phyloP scores from a whole-genome alignment of 23 tunicate genomes.

The Botrylloides violaceus region DNA sequence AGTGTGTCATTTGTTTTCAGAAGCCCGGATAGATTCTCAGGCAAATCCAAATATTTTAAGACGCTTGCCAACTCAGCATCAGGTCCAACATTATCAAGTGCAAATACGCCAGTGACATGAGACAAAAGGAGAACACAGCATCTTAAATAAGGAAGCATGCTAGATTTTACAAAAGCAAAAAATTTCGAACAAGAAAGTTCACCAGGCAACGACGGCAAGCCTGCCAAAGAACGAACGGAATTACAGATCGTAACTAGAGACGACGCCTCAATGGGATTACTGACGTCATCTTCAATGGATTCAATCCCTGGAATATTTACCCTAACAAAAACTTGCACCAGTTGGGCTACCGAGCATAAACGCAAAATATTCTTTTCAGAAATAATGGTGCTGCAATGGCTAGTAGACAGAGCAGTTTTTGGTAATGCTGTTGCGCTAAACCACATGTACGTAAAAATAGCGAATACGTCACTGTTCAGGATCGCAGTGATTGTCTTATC shows the following conservation, averaged over 20 bases:
- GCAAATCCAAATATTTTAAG: background rate
- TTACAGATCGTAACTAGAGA: background rate
- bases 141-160: background rate
- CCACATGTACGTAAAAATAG: background rate
- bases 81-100: background rate
- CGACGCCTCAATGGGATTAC: background rate
- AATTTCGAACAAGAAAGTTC: background rate
- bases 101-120: background rate
- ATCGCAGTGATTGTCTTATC: background rate
- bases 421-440: background rate
- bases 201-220: background rate
- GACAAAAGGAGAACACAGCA: background rate
- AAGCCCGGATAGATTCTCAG: background rate
- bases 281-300: background rate
- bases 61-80: background rate
- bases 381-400: background rate
- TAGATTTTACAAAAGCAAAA: background rate
- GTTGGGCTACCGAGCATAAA: conserved; percentile 55
- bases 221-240: background rate
- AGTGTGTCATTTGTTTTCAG: background rate
- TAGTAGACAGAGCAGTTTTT: background rate
- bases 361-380: conserved; percentile 31
- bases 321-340: conserved; percentile 39
- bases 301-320: conserved; percentile 21
- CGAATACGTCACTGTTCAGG: conserved; percentile 8